Evolutionary conservation across 2,888 invertebrate genomes (phyloP).

Genomic region (Mythimna lalbum): DNA sequence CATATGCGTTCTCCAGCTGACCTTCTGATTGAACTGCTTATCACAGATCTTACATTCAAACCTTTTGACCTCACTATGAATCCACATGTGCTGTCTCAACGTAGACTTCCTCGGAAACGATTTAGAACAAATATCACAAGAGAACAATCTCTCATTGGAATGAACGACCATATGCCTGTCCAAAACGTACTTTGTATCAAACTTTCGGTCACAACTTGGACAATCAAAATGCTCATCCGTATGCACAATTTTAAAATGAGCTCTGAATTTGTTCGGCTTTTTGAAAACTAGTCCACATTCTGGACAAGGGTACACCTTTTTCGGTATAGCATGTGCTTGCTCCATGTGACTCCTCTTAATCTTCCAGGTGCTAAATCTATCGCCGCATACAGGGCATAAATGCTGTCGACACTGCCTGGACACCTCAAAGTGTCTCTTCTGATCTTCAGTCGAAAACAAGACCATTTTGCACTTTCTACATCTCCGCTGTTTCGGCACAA

Average conservation of each 20-base stretch:
- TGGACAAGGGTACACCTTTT: constrained; percentile 74
- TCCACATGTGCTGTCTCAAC: constrained; percentile 81
- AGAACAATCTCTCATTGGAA: constrained; percentile 84
- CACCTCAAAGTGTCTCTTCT: constrained; percentile 67
- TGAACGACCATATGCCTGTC: constrained; percentile 86
- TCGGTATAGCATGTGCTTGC: constrained; percentile 71
- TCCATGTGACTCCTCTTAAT: constrained; percentile 73
- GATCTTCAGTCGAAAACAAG: constrained; percentile 72
- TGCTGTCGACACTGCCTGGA: constrained; percentile 74
- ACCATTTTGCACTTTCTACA: constrained; percentile 76
- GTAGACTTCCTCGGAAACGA: constrained; percentile 80
- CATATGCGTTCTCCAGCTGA: constrained; percentile 81
- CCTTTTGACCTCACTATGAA: constrained; percentile 79
- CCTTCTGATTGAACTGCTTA: constrained; percentile 78
- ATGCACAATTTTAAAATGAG: constrained; percentile 77
- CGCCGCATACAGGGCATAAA: constrained; percentile 74
- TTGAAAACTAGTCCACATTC: constrained; percentile 74
- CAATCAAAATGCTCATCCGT: constrained; percentile 75
- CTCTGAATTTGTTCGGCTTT: constrained; percentile 68
- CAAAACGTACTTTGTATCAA: constrained; percentile 82
- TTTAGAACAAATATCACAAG: constrained; percentile 86
- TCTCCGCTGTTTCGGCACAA: constrained; percentile 66
- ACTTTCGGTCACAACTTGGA: constrained; percentile 79
- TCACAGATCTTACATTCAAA: constrained; percentile 78
- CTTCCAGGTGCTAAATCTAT: constrained; percentile 73